Evolutionary conservation across 2,888 invertebrate genomes (phyloP).

Genomic region (Linnaemya vulpina): DNA sequence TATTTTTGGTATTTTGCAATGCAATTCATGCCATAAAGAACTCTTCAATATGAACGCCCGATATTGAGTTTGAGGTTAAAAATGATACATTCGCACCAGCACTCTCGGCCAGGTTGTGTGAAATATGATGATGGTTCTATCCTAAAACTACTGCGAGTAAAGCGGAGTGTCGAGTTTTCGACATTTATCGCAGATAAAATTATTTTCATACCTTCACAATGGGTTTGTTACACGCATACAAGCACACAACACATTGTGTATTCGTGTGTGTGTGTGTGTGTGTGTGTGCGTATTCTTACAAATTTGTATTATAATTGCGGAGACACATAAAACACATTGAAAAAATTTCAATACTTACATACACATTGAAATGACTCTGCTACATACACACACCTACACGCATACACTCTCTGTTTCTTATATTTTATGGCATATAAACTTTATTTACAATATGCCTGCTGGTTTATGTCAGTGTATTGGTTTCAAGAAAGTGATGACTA

Average conservation of each 20-base stretch:
- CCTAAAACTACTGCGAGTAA: constrained; percentile 52
- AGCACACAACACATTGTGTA: not conserved
- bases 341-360: not conserved
- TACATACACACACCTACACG: not conserved
- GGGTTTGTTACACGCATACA: not conserved
- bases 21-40: constrained; percentile 13
- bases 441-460: constrained; percentile 22
- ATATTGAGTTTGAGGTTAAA: constrained; percentile 25
- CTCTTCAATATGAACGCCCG: constrained; percentile 15
- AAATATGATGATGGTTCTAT: constrained; percentile 57
- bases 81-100: constrained; percentile 56
- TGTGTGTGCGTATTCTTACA: not conserved
- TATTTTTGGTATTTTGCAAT: constrained; percentile 15
- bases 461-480: constrained; percentile 20
- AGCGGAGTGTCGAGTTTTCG: constrained; percentile 68
- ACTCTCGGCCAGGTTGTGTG: constrained; percentile 50
- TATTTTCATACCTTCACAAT: constrained; percentile 33
- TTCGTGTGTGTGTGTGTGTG: not conserved
- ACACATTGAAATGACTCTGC: not conserved
- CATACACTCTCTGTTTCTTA: too few relatives aligned
- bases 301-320: not conserved
- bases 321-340: not conserved
- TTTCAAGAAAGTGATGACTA: constrained; percentile 40
- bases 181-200: constrained; percentile 68
- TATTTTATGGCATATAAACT: not conserved